Evolutionary conservation across 2,113 vertebrate species (phyloP).

Genomic region (Crotalus viridis): DNA sequence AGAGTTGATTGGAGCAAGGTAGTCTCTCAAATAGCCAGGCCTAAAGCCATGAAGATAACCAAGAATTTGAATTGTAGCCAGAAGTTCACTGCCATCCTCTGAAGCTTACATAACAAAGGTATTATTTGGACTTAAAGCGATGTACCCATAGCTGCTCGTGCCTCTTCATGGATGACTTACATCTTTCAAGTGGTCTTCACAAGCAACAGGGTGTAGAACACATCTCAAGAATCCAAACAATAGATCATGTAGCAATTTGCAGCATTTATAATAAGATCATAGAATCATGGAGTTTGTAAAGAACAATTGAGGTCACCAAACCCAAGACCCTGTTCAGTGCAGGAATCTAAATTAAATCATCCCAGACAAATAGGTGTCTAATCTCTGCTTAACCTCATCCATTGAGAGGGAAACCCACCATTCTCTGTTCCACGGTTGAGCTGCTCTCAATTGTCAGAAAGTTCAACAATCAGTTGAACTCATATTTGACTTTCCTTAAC

Average conservation of each 20-base stretch:
- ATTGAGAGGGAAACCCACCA: neutral
- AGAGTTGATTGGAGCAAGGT: too few species aligned
- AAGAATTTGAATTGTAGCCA: too few species aligned
- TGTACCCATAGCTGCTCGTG: too few species aligned
- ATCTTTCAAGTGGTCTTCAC: too few species aligned
- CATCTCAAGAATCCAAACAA: neutral
- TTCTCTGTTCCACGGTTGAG: neutral
- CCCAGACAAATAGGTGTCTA: neutral
- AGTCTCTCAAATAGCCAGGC: too few species aligned
- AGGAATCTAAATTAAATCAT: neutral
- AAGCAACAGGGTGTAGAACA: too few species aligned
- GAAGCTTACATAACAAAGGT: too few species aligned
- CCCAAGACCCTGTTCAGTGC: neutral
- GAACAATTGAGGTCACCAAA: neutral
- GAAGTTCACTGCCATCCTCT: too few species aligned
- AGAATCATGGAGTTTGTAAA: neutral
- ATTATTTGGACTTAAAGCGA: too few species aligned
- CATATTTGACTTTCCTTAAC: neutral
- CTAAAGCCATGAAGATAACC: too few species aligned
- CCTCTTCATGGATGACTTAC: too few species aligned
- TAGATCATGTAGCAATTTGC: neutral
- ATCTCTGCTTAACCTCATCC: neutral
- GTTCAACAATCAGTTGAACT: neutral
- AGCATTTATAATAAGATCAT: neutral
- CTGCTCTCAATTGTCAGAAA: neutral